A percentile compares a stretch with the other conserved stretches of the same genome.
phyloP scores from a whole-genome alignment of 2,113 vertebrate species.

The Phalacrocorax brasilianus region DNA sequence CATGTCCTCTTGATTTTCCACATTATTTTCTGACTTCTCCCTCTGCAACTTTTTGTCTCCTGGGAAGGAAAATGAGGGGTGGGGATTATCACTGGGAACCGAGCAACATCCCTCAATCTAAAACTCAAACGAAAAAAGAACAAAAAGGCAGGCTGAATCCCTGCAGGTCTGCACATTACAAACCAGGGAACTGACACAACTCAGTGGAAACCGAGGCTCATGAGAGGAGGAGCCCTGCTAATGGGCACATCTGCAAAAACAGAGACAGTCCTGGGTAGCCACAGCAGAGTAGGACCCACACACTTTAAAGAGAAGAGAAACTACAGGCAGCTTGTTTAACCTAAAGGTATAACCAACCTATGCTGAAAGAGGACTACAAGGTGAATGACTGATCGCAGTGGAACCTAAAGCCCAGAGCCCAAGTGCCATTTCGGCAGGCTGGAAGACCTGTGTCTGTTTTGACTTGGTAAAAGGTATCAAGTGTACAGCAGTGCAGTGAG shows the following conservation, averaged over 20 bases:
- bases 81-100: constrained; percentile 64
- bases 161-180: constrained; percentile 7
- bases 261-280: constrained; percentile 49
- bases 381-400: background rate
- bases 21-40: constrained; percentile 70
- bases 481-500: background rate
- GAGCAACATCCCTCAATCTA: constrained; percentile 40
- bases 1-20: constrained; percentile 76
- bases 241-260: constrained; percentile 19
- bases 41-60: constrained; percentile 77
- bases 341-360: constrained; percentile 17
- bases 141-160: constrained; percentile 18
- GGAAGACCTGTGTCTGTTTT: constrained; percentile 58
- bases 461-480: constrained; percentile 75
- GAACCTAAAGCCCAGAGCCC: constrained; percentile 20
- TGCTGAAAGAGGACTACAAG: background rate
- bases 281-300: constrained; percentile 34
- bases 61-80: constrained; percentile 78
- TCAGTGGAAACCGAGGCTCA: background rate
- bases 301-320: constrained; percentile 43
- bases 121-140: constrained; percentile 40
- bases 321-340: constrained; percentile 44
- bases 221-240: background rate
- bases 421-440: background rate
- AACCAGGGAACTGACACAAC: constrained; percentile 8